These are phyloP conservation scores for Zapornia atra DNA, from an alignment of 2,113 vertebrate species.

Conservation along the genomic window DNA sequence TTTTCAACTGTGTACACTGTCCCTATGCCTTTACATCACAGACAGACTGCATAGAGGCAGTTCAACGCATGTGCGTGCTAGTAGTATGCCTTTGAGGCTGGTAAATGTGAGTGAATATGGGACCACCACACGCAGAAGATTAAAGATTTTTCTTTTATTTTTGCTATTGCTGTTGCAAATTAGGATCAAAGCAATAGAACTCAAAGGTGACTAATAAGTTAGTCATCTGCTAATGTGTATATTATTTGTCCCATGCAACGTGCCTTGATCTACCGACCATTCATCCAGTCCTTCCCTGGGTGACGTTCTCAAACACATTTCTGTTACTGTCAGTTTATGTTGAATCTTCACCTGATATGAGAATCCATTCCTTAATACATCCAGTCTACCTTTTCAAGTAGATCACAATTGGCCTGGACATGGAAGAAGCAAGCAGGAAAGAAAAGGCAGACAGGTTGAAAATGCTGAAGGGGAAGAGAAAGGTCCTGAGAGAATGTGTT, in stretches of 20 bases:
- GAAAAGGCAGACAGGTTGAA: not conserved
- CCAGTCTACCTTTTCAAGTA: not conserved
- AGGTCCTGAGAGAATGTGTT: not conserved
- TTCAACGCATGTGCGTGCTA: fast-evolving
- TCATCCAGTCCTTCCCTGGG: not conserved
- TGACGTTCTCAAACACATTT: not conserved
- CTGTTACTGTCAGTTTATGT: not conserved
- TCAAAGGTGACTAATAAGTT: not conserved
- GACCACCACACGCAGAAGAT: not conserved
- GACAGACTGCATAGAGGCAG: not conserved
- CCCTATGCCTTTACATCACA: not conserved
- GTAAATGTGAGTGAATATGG: not conserved
- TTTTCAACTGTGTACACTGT: not conserved
- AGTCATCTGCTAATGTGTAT: not conserved
- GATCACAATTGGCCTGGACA: not conserved
- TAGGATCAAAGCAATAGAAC: not conserved
- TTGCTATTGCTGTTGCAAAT: not conserved
- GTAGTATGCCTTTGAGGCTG: not conserved
- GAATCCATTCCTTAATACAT: not conserved
- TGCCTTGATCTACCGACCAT: not conserved
- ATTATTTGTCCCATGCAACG: not conserved
- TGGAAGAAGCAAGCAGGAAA: not conserved
- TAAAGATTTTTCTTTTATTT: not conserved
- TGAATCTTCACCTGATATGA: not conserved
- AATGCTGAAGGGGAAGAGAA: not conserved